Base-by-base conservation (phyloP, 2,113 vertebrate species). In the Laterallus jamaicensis region DNA sequence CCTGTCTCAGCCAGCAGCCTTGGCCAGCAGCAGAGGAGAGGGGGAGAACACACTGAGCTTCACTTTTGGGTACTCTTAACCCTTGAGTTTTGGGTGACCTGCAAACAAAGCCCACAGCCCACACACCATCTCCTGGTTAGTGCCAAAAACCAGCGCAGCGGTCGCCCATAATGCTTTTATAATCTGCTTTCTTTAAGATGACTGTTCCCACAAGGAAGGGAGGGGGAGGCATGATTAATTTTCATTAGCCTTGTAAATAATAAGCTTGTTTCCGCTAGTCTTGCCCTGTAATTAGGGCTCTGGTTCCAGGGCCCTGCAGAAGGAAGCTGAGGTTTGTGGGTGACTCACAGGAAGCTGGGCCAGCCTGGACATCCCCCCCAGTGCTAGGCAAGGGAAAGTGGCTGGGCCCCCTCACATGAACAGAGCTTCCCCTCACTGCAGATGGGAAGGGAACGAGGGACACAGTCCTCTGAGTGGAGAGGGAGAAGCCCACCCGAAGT, bases 221-320 rank as follows among this genome's bases (percentile, higher is more conserved):
- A 94, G 90, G 75, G 37, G 71, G 79, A 94, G 79, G 82, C 75
- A 63, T 92, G 92, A 94, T 93, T 93, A 90, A 94, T 96, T 95
- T 94, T 94, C 92, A 95, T 96, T 93, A 97, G 79, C 47, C 79
- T 93, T 56, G 73, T 96, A 95, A 96, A 96, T 90, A 93, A 90
- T 85, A 77, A 87, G 90, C 92, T 88, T 70, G 75, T 90, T 97
- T 96, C 94, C 25, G 6, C 90, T 74, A 47, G 42, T 82, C 58
- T 87, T 94, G 93, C 88, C 93, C 87, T 94, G 75, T 90, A 92
- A 96, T 88, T 80, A 77, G 71, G 55, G 71, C 32, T 92, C 66
- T 92, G 89, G 35, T 96, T 77, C 91, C 93, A 76, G 77, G 31
- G 50, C 74, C 52, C 20, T n/a, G 71, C 79, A 86, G 90, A 81